phyloP scores from a whole-genome alignment of 2,113 vertebrate genomes.

The Epinephelus lanceolatus region DNA sequence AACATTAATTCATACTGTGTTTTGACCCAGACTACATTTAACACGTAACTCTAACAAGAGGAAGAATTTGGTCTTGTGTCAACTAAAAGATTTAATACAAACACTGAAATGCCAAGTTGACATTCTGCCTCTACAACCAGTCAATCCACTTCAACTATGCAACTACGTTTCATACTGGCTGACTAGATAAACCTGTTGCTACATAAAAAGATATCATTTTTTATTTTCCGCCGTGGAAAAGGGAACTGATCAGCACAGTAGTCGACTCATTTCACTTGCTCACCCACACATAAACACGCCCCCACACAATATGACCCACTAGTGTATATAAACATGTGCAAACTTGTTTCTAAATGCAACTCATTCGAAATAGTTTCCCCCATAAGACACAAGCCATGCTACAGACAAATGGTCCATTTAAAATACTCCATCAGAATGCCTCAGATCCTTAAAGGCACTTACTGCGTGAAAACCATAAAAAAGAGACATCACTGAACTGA shows the following conservation, averaged over 20 bases:
- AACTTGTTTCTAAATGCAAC: constrained; percentile 57
- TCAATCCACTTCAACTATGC: constrained; percentile 3
- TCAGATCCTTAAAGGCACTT: constrained; percentile 62
- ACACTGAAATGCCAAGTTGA: background rate
- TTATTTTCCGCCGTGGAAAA: constrained; percentile 35
- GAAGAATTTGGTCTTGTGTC: background rate
- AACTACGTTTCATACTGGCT: constrained; percentile 16
- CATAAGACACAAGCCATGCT: constrained; percentile 20
- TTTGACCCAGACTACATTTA: background rate
- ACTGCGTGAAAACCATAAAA: constrained; percentile 6
- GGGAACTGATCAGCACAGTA: constrained; percentile 42
- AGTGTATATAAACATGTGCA: constrained; percentile 68
- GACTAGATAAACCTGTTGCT: constrained; percentile 23
- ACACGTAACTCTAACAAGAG: background rate
- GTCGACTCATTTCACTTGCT: constrained; percentile 35
- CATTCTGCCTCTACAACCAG: constrained; percentile 6
- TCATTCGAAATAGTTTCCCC: constrained; percentile 28
- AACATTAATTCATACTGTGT: background rate
- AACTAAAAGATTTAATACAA: constrained; percentile 1
- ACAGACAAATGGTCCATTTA: constrained; percentile 28
- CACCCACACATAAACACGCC: constrained; percentile 35
- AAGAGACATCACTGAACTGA: background rate
- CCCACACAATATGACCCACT: constrained; percentile 27
- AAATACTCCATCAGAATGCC: constrained; percentile 22
- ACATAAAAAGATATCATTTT: constrained; percentile 13